Evolutionary conservation across 2,113 vertebrate species (phyloP).

Genomic region (Malurus cyaneus): DNA sequence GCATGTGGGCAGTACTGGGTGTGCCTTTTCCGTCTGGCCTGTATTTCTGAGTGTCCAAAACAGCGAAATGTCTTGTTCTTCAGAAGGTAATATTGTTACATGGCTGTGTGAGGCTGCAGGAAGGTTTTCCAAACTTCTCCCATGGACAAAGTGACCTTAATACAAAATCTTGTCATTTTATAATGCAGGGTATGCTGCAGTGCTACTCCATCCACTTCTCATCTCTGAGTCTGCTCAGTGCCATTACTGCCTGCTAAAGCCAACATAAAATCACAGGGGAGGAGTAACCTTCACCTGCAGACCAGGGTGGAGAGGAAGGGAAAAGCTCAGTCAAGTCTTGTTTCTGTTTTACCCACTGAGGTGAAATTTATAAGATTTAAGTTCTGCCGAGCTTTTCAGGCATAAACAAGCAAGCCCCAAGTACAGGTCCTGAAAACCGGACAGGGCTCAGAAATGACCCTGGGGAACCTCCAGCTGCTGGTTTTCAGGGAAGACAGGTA

Average conservation of each 20-base stretch:
- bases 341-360: not conserved
- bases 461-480: not conserved
- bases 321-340: not conserved
- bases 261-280: not conserved
- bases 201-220: not conserved
- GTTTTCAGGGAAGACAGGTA: not conserved
- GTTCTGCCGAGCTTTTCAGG: not conserved
- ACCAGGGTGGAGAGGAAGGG: not conserved
- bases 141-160: not conserved
- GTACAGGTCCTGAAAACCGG: not conserved
- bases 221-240: not conserved
- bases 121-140: not conserved
- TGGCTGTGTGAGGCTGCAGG: not conserved
- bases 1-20: not conserved
- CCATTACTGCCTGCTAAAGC: not conserved
- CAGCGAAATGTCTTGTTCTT: not conserved
- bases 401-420: not conserved
- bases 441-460: not conserved
- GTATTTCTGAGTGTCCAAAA: not conserved
- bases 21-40: not conserved
- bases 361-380: conserved; percentile 11
- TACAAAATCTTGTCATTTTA: not conserved
- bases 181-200: not conserved
- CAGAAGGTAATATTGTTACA: not conserved
- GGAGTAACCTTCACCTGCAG: not conserved